phyloP scores from a whole-genome alignment of 2,888 invertebrate species.

The Athalia rosae region DNA sequence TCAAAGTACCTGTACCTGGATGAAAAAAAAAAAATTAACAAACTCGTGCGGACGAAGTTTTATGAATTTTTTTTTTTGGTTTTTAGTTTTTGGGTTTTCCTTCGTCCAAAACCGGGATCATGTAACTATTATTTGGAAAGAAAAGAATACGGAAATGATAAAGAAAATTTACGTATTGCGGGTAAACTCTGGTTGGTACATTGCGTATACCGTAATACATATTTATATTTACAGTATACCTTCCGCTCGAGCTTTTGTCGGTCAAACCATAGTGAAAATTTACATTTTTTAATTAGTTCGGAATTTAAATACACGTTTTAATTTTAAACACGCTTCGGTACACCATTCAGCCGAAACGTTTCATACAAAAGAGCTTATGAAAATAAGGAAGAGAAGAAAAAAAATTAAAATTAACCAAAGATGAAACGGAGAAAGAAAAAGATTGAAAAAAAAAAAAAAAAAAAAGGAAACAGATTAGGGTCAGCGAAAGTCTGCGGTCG shows the following conservation, averaged over 20 bases:
- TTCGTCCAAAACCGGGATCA: neutral
- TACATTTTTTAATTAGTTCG: slow-evolving; percentile 36
- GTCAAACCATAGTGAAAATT: slow-evolving; percentile 6
- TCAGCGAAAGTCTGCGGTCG: no score
- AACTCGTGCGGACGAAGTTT: neutral
- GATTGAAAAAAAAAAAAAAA: neutral
- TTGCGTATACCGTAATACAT: no score
- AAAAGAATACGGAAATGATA: neutral
- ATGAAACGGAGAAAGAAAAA: neutral
- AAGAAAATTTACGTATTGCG: neutral
- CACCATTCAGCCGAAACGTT: neutral
- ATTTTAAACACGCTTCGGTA: neutral
- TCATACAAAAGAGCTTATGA: neutral
- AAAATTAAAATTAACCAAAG: neutral
- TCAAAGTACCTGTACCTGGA: no score
- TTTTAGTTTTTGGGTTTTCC: neutral
- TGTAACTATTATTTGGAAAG: neutral
- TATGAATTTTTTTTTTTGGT: neutral
- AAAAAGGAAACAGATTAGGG: neutral
- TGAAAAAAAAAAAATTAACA: neutral
- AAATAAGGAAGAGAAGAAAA: neutral
- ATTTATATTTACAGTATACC: no score
- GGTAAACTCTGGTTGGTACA: no score
- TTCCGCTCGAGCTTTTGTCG: no score
- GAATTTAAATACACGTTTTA: slow-evolving; percentile 2